These are phyloP conservation scores for Ahaetulla prasina DNA, from an alignment of 2,113 vertebrate species.

Conservation along the genomic window DNA sequence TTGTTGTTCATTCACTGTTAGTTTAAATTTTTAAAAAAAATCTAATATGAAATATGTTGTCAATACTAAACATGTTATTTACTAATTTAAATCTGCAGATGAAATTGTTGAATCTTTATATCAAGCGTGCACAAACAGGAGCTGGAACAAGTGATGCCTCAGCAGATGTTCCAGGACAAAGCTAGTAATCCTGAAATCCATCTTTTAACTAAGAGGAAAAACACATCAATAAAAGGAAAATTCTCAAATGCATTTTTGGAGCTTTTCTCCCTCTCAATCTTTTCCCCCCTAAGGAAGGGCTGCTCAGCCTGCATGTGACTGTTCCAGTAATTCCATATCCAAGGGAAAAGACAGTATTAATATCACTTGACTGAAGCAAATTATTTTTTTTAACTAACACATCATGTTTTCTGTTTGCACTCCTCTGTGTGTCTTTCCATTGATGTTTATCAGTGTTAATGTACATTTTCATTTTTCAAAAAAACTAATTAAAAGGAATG, in stretches of 20 bases:
- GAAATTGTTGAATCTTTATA: constrained; percentile 96
- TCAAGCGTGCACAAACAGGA: constrained; percentile 94
- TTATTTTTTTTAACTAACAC: constrained; percentile 62
- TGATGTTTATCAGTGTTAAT: constrained; percentile 77
- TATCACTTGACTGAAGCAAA: constrained; percentile 69
- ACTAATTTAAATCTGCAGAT: constrained; percentile 74
- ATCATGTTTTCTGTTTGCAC: constrained; percentile 66
- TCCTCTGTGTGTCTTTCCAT: constrained; percentile 70
- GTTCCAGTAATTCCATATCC: constrained; percentile 70
- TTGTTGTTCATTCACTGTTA: not conserved
- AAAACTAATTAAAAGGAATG: constrained; percentile 73
- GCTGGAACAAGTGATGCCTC: constrained; percentile 78
- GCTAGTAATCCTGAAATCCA: constrained; percentile 72
- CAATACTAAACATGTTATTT: constrained; percentile 32
- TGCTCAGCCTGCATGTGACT: constrained; percentile 76
- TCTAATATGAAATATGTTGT: not conserved
- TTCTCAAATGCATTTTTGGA: constrained; percentile 54
- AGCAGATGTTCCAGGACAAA: constrained; percentile 78
- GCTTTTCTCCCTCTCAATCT: constrained; percentile 47
- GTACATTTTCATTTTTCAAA: constrained; percentile 53
- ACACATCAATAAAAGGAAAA: constrained; percentile 60
- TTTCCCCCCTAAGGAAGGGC: constrained; percentile 51
- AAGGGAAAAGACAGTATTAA: constrained; percentile 74
- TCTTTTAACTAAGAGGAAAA: constrained; percentile 50
- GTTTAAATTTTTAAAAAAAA: not conserved